A percentile compares a stretch with the other conserved stretches of the same genome.
Evolutionary conservation across 2,888 invertebrate genomes (phyloP).

Genomic region (Phania funesta): DNA sequence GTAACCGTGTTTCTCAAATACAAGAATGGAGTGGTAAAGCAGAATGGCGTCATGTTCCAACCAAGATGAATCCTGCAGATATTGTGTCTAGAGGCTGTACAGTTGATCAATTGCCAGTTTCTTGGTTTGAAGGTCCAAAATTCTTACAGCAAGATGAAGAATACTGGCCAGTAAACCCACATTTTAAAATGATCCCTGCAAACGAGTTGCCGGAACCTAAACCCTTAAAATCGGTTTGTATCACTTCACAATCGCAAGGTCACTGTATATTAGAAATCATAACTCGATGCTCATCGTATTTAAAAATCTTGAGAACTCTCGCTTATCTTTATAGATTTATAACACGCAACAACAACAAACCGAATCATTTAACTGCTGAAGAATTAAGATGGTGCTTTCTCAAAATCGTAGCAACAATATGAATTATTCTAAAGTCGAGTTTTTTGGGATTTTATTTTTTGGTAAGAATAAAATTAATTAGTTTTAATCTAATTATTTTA

Average conservation of each 20-base stretch:
- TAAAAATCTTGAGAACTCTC: constrained; percentile 7
- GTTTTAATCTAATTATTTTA: too few species aligned
- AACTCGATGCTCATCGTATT: background rate
- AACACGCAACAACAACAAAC: background rate
- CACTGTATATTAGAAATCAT: background rate
- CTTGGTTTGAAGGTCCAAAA: constrained; percentile 33
- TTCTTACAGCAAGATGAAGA: background rate
- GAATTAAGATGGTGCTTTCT: constrained; percentile 17
- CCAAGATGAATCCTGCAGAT: constrained; percentile 58
- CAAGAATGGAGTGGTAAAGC: constrained; percentile 28
- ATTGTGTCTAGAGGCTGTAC: constrained; percentile 54
- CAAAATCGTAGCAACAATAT: constrained; percentile 10
- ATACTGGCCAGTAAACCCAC: background rate
- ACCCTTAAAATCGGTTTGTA: background rate
- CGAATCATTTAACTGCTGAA: background rate
- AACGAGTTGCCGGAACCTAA: background rate
- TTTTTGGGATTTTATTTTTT: too few species aligned
- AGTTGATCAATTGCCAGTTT: constrained; percentile 26
- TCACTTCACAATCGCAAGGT: background rate
- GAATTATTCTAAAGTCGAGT: too few species aligned
- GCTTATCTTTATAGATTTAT: constrained; percentile 32
- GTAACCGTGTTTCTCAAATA: constrained; percentile 38
- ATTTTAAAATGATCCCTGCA: background rate
- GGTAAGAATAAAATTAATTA: too few species aligned
- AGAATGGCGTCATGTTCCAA: constrained; percentile 50